These are phyloP conservation scores for Ciconia maguari DNA, from an alignment of 2,113 vertebrate genomes.

Conservation along the genomic window DNA sequence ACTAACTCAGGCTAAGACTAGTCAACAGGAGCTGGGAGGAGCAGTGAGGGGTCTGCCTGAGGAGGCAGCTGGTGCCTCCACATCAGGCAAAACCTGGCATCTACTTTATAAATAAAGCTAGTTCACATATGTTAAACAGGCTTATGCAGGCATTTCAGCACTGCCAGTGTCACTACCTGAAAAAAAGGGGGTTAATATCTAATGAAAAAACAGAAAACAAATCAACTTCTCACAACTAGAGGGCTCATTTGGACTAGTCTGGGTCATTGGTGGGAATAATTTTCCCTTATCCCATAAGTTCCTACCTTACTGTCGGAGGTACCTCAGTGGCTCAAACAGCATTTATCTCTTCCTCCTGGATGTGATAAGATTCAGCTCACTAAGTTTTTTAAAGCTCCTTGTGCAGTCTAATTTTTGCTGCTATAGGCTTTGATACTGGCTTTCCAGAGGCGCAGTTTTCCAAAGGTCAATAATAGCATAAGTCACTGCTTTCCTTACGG, in stretches of 20 bases:
- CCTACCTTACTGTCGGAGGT: fast-evolving
- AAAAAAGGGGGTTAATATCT: not conserved
- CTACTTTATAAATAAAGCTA: not conserved
- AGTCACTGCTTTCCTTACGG: not conserved
- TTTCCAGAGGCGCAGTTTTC: not conserved
- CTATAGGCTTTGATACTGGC: not conserved
- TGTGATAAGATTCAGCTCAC: not conserved
- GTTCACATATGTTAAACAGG: not conserved
- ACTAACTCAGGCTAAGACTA: not conserved
- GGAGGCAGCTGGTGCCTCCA: not conserved
- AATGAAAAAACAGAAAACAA: not conserved
- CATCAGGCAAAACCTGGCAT: not conserved
- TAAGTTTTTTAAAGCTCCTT: not conserved
- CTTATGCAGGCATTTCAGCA: not conserved
- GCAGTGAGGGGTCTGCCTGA: not conserved
- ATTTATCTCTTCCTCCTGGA: not conserved
- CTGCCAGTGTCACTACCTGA: not conserved
- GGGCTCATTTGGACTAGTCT: not conserved
- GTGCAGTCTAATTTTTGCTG: not conserved
- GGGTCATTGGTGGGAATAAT: not conserved
- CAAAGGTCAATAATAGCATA: not conserved
- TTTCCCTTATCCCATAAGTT: not conserved
- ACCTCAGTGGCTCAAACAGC: not conserved
- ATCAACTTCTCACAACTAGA: not conserved
- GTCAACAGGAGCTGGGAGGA: not conserved